These are phyloP conservation scores for Tyrophagus putrescentiae DNA, from an alignment of 1,140 invertebrate species.

Conservation along the genomic window DNA sequence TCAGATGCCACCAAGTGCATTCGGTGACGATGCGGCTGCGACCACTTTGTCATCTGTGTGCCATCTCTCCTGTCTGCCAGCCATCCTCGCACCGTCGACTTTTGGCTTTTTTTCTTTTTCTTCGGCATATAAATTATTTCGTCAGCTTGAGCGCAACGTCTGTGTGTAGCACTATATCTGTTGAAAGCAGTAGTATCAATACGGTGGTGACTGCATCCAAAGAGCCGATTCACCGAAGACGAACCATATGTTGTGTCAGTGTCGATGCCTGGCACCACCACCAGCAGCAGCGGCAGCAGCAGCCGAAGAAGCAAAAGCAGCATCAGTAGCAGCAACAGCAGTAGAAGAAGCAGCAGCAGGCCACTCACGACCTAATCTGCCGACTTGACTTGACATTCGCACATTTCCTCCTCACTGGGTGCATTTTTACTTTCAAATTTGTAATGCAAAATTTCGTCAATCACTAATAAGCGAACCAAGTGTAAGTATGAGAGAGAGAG, in stretches of 20 bases:
- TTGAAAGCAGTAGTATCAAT: background rate
- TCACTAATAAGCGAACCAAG: background rate
- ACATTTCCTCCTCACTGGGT: constrained; percentile 1
- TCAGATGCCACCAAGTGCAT: background rate
- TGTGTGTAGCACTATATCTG: background rate
- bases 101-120: background rate
- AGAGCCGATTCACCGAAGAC: constrained; percentile 12
- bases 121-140: constrained; percentile 10
- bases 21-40: background rate
- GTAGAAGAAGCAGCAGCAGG: constrained; percentile 1
- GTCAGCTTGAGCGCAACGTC: constrained; percentile 6
- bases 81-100: background rate
- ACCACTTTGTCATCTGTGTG: constrained; percentile 6
- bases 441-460: constrained; percentile 4
- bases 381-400: constrained; percentile 2
- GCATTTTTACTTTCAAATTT: constrained; percentile 15
- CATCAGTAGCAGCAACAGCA: constrained; percentile 12
- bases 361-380: constrained; percentile 2
- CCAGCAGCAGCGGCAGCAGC: no score
- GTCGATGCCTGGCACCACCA: no score
- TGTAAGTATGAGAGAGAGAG: no score
- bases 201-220: background rate
- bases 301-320: background rate
- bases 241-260: constrained; percentile 2
- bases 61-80: background rate